Conservation (phyloP, 2,888 invertebrate genomes). For the Habroteleia sp. region DNA sequence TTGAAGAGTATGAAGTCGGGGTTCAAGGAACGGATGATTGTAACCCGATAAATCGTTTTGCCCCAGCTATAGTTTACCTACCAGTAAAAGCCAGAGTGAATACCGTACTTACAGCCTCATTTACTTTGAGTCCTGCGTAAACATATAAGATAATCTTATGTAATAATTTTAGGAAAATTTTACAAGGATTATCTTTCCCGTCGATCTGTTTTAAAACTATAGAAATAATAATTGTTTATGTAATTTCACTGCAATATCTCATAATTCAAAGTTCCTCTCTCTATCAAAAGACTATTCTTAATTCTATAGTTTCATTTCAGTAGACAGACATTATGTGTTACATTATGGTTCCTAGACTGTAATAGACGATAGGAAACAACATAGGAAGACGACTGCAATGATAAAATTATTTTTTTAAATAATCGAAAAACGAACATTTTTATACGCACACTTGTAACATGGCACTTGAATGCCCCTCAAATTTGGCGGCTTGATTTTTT, state of each 20-base stretch:
- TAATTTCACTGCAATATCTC: neutral
- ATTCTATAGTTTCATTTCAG: slow-evolving; percentile 29
- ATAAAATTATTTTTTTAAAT: slow-evolving; percentile 66
- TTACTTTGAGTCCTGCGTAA: slow-evolving; percentile 96
- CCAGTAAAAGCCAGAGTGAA: slow-evolving; percentile 94
- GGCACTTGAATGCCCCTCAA: slow-evolving; percentile 23
- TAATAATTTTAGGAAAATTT: slow-evolving; percentile 47
- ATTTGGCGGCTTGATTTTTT: slow-evolving; percentile 25
- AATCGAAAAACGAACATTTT: slow-evolving; percentile 51
- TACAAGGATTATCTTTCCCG: slow-evolving; percentile 20
- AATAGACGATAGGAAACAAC: slow-evolving; percentile 38
- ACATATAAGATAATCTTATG: slow-evolving; percentile 60
- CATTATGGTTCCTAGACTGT: slow-evolving; percentile 75
- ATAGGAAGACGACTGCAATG: slow-evolving; percentile 20
- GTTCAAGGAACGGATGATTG: slow-evolving; percentile 71
- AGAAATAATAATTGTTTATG: no score
- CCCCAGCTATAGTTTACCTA: slow-evolving; percentile 95
- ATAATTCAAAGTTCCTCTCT: slow-evolving; percentile 26
- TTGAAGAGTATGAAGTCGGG: slow-evolving; percentile 85
- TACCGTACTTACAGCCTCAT: slow-evolving; percentile 93
- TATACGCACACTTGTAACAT: slow-evolving; percentile 59
- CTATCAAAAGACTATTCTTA: neutral
- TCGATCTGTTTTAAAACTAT: slow-evolving; percentile 34
- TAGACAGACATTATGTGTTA: slow-evolving; percentile 71
- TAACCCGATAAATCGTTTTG: slow-evolving; percentile 84